Evolutionary conservation across 2,888 invertebrate species (phyloP), one percentile per base, ranked within the genome.

Genomic region (Polylopha cassiicola): DNA sequence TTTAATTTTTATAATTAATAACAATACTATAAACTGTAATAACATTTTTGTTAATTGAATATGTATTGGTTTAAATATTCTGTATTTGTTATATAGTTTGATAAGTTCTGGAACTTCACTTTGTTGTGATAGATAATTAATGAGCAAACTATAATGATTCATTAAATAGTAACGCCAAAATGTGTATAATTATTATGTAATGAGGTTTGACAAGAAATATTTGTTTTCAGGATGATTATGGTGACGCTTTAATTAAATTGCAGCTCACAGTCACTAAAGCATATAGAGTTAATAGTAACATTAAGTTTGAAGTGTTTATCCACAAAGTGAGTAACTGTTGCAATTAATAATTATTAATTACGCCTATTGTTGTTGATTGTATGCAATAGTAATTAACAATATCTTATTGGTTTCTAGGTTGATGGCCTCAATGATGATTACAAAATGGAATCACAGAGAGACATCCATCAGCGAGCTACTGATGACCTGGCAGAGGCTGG

Each of bases 361-460:
- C n/a, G n/a, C n/a, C n/a, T n/a, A n/a, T n/a, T n/a, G n/a, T n/a
- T n/a, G n/a, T n/a, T n/a, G n/a, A n/a, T n/a, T n/a, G n/a, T n/a
- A n/a, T n/a, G n/a, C n/a, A n/a, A n/a, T n/a, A n/a, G n/a, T 30
- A 3, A 13, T 30, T 37, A 37, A 30, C 32, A 20, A n/a, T 11
- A 13, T 7, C 16, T 14, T 26, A 23, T 30, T n/a, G 7, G 30
- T 39, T 61, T 63, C 10, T 47, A 80, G 89, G 99, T 99, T 13
- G 99, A 99, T 85, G 99, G 99, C 6, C 89, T 99, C 11, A 96
- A 97, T 39, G 99, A 99, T 76, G 99, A 99, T 81, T 95, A 95
- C 58, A 99, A 99, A 87, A 98, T 99, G 90, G 99, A 99, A 86
- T 97, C 97, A 10, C 99, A 99, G 73, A 88, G 99, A 55, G 99